Evolutionary conservation across 1,140 invertebrate species (phyloP), one percentile per base, ranked within the genome.

Genomic region (Hycleus phaleratus): DNA sequence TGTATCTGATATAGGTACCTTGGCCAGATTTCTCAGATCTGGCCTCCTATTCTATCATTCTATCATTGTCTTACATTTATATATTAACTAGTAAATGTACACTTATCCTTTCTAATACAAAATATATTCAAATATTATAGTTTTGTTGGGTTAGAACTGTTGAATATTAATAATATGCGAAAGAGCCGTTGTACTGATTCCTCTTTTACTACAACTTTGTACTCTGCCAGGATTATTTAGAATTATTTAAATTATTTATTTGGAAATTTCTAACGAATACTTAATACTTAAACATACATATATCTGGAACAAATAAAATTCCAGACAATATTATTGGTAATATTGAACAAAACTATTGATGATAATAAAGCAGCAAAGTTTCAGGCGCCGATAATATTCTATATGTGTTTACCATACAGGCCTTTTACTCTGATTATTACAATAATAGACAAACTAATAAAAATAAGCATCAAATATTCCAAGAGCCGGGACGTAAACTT

Each of bases 1-100:
- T 63, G 44, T 57, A 53, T 47, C 1, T 18, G 18, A 18, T 18
- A 18, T 18, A 18, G 52, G 55, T 60, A 60, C 58, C 58, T 60
- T 60, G 46, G 49, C 50, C 45, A 51, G 51, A 12, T 56, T 56
- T 56, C 54, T 56, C 54, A 42, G 42, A 44, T 49, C 32, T 5
- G 12, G 40, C 46, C 54, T 39, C 26, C 1, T 18, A 18, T 18
- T 18, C 18, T 56, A 32, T 32, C 32, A 32, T 32, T 32, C 32
- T 43, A 56, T 56, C 46, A 42, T 43, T 9, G 3, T 46, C 45
- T 24, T 48, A 38, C 32, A 32, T 11, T 12, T 55, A 26, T 42
- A 18, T 18, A 18, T 18, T 18, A 18, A 18, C 18, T 18, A 18
- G 18, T 18, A 18, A 18, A 18, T 18, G 18, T 38, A 10, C 44